Evolutionary conservation across 2,888 invertebrate genomes (phyloP).

Genomic region (Seladonia tumulorum): DNA sequence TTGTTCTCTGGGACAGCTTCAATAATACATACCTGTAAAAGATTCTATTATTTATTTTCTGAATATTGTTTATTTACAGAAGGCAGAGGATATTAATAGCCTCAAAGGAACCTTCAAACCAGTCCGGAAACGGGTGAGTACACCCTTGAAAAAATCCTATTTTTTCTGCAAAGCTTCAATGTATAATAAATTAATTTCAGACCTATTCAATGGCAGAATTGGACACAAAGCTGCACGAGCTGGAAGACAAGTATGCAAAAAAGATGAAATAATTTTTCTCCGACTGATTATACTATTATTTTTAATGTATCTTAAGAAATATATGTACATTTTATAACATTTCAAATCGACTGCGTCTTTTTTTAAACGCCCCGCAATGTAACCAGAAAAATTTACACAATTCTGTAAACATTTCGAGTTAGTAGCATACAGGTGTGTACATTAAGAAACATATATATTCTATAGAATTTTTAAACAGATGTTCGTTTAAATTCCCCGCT

Average conservation of each 20-base stretch:
- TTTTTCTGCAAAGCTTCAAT: background rate
- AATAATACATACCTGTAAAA: conserved; percentile 21
- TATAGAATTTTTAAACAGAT: background rate
- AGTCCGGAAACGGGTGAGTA: conserved; percentile 77
- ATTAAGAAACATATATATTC: background rate
- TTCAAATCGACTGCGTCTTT: background rate
- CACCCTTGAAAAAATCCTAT: background rate
- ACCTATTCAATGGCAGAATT: conserved; percentile 78
- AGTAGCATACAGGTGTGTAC: background rate
- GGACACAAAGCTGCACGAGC: conserved; percentile 76
- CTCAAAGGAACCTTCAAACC: conserved; percentile 62
- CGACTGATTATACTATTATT: background rate
- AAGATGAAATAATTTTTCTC: conserved; percentile 69
- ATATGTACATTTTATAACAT: background rate
- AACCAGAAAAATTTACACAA: background rate
- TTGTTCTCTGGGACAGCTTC: background rate
- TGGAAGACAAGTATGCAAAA: conserved; percentile 77
- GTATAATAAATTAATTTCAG: conserved; percentile 72
- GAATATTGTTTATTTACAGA: conserved; percentile 51
- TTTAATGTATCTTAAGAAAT: conserved; percentile 1
- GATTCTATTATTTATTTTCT: conserved; percentile 1
- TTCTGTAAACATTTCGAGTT: background rate
- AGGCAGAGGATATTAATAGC: conserved; percentile 55
- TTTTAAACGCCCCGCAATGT: too few relatives aligned
- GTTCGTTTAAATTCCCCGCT: background rate